Conservation (phyloP, 2,113 vertebrate species). For the Balaeniceps rex region DNA sequence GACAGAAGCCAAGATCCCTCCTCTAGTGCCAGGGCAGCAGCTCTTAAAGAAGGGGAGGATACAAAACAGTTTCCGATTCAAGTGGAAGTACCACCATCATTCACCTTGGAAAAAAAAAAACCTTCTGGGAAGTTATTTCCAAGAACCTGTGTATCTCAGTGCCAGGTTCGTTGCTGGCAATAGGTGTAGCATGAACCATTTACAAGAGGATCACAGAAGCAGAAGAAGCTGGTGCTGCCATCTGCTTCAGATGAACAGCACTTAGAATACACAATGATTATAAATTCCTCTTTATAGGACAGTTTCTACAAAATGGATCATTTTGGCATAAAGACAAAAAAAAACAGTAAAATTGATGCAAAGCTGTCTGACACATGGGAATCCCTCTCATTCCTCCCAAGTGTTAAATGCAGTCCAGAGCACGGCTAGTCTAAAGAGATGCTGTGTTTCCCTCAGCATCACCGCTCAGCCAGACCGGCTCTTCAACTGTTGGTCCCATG, state of each 20-base stretch:
- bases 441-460: not conserved
- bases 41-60: conserved; percentile 7
- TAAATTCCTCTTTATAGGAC: not conserved
- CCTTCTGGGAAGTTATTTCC: not conserved
- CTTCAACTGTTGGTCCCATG: conserved; percentile 27
- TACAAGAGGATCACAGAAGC: conserved; percentile 22
- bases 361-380: conserved; percentile 18
- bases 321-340: not conserved
- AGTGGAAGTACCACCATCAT: conserved; percentile 35
- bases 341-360: not conserved
- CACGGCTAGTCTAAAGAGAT: not conserved
- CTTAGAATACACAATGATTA: not conserved
- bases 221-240: not conserved
- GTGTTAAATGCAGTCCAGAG: conserved; percentile 24
- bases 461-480: not conserved
- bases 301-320: conserved; percentile 25
- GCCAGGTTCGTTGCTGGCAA: not conserved
- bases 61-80: conserved; percentile 15
- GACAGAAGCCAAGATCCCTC: not conserved
- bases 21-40: conserved; percentile 6
- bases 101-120: not conserved
- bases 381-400: conserved; percentile 9
- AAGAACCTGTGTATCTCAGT: not conserved
- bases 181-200: conserved; percentile 27
- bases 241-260: conserved; percentile 10